Conservation (phyloP, 2,797 vertebrate species). For the Pangasius sanitwongsei region DNA sequence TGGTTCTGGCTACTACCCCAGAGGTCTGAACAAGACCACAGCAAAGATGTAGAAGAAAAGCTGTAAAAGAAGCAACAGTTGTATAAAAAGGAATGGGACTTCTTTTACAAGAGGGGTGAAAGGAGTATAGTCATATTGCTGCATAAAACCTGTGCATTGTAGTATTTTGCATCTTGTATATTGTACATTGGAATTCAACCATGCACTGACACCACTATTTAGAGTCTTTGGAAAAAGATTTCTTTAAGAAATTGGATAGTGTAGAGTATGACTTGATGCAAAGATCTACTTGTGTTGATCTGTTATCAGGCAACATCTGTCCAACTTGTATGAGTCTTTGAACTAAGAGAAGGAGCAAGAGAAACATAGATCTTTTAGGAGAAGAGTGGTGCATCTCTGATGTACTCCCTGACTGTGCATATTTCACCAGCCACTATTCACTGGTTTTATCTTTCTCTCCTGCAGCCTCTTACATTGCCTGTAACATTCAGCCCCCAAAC, state of each 20-base stretch:
- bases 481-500: slow-evolving; percentile 19
- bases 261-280: not conserved
- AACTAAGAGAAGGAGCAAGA: not conserved
- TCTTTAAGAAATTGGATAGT: not conserved
- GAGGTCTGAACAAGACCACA: not conserved
- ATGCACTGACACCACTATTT: slow-evolving; percentile 21
- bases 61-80: slow-evolving; percentile 2
- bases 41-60: slow-evolving; percentile 59
- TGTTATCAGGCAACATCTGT: not conserved
- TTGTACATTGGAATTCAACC: slow-evolving; percentile 55
- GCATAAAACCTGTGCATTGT: slow-evolving; percentile 66
- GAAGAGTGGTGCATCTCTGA: slow-evolving; percentile 24
- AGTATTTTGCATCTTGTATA: not conserved
- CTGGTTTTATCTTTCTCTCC: slow-evolving; percentile 45
- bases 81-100: not conserved
- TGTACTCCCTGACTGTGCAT: slow-evolving; percentile 8
- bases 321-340: slow-evolving; percentile 1
- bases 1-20: not conserved
- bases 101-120: slow-evolving; percentile 10
- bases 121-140: slow-evolving; percentile 64
- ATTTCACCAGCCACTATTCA: slow-evolving; percentile 35
- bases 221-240: not conserved
- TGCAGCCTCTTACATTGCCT: slow-evolving; percentile 44
- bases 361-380: not conserved
- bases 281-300: not conserved